Base-by-base conservation (phyloP, 2,113 vertebrate genomes). In the Noctilio leporinus region DNA sequence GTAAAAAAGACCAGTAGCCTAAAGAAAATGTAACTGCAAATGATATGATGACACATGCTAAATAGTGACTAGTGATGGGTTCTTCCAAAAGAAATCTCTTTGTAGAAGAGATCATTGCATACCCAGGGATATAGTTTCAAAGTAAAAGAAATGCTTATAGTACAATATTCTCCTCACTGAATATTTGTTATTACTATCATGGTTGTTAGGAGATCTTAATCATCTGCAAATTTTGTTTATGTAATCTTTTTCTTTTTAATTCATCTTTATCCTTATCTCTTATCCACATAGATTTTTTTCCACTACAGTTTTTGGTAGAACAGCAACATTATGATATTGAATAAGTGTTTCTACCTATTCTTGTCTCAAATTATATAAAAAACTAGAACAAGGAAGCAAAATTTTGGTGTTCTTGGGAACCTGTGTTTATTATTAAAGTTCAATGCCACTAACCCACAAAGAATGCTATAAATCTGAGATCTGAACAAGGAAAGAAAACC, bases 1-100 rank as follows among this genome's bases (percentile, higher is more conserved):
- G 97, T 96, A 94, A 75, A 91, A 89, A 75, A 86, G 19, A 96
- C 94, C 59, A 73, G 96, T 35, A 96, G 67, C 94, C 97, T 97
- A 97, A 93, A 96, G 81, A 75, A 65, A 95, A 96, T 83, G 83
- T 86, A 91, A 51, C 1, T 70, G 38, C 53, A 80, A 97, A 95
- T 96, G 90, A 95, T 80, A 95, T 3, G 38, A 83, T 53, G 82
- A 81, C 86, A 80, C 22, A 94, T 67, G 81, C 59, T 95, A 96
- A 95, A 96, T 96, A 96, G 89, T 81, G 87, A 91, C 96, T 96
- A 96, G 89, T 81, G 87, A 91, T 24, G 26, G 40, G 28, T 47
- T 96, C 76, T 55, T 97, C 86, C 59, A 76, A 88, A 97, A 81
- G 47, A 65, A 33, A 45, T 33, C 64, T 97, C 62, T 90, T 86